Base-by-base conservation (phyloP, 2,888 invertebrate species). In the Dendrolimus houi region DNA sequence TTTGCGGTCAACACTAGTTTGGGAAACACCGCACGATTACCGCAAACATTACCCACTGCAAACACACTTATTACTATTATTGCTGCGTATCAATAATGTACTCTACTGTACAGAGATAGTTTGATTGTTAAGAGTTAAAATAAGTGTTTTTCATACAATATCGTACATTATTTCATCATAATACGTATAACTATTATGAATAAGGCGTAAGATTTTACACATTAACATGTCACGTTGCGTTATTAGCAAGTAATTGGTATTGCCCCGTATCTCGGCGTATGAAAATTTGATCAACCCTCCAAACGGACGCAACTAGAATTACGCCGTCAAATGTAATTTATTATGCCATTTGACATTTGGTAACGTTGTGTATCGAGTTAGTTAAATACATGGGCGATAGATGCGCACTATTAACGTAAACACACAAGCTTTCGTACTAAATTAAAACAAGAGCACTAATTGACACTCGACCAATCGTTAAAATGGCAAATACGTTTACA, bases 1-100 rank as follows among this genome's bases (percentile, higher is more conserved):
- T 76, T 76, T 71, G 83, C 70, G 81, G 83, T 75, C 64, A 66
- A 66, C 61, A 72, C 69, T 71, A 78, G 77, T 79, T 77, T 69
- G 71, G 72, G 61, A 66, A 65, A 65, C 71, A 62, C 70, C 70
- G 68, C 69, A 65, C 63, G 59, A 60, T 67, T 60, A 58, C 74
- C 73, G 65, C 78, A 74, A 76, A 79, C 75, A 71, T 75, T 74
- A 66, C 63, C 68, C 66, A 68, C 61, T 64, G 72, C 70, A 69
- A 62, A 63, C 59, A 70, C 73, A 70, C 75, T 75, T 72, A 74
- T 67, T 69, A 69, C 62, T 57, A 62, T 60, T 64, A 64, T 65
- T 65, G 64, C 57, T 64, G 47, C 47, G 47, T 47, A 10, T 10
- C 47, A 47, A 47, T 47, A 47, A 1, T 47, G 47, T 47, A 29